These are phyloP conservation scores for Elaphurus davidianus DNA, from an alignment of 2,113 vertebrate genomes.

Conservation along the genomic window DNA sequence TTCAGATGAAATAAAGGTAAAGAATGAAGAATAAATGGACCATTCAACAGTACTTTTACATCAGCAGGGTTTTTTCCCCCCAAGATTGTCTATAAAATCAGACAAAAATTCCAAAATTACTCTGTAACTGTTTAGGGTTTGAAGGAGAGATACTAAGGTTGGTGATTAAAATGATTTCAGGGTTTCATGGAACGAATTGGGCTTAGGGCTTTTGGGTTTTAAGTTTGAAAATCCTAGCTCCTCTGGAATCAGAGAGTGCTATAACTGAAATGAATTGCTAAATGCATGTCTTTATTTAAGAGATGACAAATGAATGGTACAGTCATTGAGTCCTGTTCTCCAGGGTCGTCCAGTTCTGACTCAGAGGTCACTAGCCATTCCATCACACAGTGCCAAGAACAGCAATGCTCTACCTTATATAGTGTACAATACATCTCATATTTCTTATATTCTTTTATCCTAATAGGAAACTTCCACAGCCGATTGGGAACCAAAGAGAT, in stretches of 20 bases:
- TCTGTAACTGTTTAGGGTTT: neutral
- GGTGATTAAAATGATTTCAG: neutral
- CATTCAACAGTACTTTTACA: neutral
- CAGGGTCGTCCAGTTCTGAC: neutral
- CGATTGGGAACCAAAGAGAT: neutral
- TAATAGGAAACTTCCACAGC: neutral
- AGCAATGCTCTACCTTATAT: neutral
- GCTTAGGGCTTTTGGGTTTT: neutral
- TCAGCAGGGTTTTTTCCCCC: rapidly evolving
- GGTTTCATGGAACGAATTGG: neutral
- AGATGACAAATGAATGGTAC: neutral
- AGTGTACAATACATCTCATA: neutral
- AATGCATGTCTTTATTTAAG: neutral
- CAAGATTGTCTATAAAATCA: neutral
- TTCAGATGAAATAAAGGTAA: neutral
- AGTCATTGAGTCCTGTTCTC: neutral
- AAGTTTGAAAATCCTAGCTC: neutral
- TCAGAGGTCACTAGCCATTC: neutral
- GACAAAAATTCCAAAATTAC: neutral
- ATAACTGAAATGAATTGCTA: neutral
- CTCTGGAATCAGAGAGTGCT: neutral
- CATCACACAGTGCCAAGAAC: neutral
- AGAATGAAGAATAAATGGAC: neutral
- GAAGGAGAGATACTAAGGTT: neutral
- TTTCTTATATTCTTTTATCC: neutral